These are phyloP conservation scores for Labeo rohita DNA, from an alignment of 2,113 vertebrate genomes.

Conservation along the genomic window DNA sequence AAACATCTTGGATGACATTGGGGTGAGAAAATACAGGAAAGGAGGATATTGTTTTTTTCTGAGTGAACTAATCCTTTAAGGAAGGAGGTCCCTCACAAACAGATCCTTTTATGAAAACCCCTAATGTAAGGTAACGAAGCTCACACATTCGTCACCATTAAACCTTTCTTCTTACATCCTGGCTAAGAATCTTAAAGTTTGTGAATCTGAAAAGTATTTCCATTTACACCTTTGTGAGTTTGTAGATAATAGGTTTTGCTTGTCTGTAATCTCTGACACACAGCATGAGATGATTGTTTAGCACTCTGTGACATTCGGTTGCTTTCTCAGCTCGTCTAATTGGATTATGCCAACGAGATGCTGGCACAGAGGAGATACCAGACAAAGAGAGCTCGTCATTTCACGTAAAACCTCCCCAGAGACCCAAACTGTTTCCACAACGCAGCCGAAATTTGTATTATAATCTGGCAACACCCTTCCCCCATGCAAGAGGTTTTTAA, in stretches of 20 bases:
- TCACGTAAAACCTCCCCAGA: constrained; percentile 32
- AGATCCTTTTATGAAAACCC: background rate
- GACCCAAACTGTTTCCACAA: constrained; percentile 24
- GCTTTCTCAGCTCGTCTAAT: constrained; percentile 32
- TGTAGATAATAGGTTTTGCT: constrained; percentile 42
- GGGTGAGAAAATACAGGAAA: too few species aligned
- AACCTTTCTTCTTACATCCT: background rate
- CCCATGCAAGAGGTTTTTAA: constrained; percentile 2
- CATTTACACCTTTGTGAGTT: constrained; percentile 22
- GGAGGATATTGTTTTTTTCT: too few species aligned
- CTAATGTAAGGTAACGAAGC: background rate
- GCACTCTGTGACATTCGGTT: constrained; percentile 10
- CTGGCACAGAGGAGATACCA: constrained; percentile 30
- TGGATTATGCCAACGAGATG: constrained; percentile 50
- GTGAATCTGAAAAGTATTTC: background rate
- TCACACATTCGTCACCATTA: background rate
- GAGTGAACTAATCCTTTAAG: background rate
- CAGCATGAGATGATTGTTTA: constrained; percentile 45
- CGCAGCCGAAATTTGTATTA: constrained; percentile 5
- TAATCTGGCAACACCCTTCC: constrained; percentile 27
- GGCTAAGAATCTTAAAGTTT: background rate
- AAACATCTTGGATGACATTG: too few species aligned
- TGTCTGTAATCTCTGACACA: constrained; percentile 44
- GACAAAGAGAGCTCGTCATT: constrained; percentile 18
- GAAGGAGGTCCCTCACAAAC: background rate